Base-by-base conservation (phyloP, 2,113 vertebrate species). In the Opisthocomus hoazin region DNA sequence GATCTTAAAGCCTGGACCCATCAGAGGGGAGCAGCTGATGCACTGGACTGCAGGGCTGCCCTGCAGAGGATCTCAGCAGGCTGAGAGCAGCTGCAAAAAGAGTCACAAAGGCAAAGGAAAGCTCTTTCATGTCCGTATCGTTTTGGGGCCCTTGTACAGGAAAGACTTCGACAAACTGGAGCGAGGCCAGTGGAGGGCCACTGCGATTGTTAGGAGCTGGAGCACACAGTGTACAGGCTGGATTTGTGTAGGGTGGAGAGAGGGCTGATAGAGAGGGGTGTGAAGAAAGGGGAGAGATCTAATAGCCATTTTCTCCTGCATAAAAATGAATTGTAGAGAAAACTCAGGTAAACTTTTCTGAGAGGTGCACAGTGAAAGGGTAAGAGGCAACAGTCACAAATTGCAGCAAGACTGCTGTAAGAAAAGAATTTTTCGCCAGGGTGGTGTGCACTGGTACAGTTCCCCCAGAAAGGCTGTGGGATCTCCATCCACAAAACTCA, bases 141-240 rank as follows among this genome's bases (percentile, higher is more conserved):
- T 69, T 89, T 51, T 63, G 41, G 15, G 10, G 9, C 19, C 22
- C 19, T 15, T 18, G 24, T 68, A 54, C 4, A 27, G 36, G 64
- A 84, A 63, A 63, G 63, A 10, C 24, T 75, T 39, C 19, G 43
- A 39, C 16, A 58, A 68, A 71, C 8, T 70, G 30, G 20, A 63
- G 13, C 0, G 1, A 83, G 37, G 41, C 10, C 41, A 57, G 45
- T 4, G 11, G 46, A 66, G 15, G 22, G 21, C 13, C 32, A 24
- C 9, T 7, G 11, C 63, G 76, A 53, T 43, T 32, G 5, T 75
- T 20, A 46, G 16, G 22, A 15, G 19, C 29, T 70, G 39, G 45
- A 60, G 39, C 5, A 60, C 36, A 21, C 0, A 1, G 32, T 4
- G 5, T n/a, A 21, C 6, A 2, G 70, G 26, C 32, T 56, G 36